Conservation (phyloP, 2,888 invertebrate species). For the Creontiades dilutus region DNA sequence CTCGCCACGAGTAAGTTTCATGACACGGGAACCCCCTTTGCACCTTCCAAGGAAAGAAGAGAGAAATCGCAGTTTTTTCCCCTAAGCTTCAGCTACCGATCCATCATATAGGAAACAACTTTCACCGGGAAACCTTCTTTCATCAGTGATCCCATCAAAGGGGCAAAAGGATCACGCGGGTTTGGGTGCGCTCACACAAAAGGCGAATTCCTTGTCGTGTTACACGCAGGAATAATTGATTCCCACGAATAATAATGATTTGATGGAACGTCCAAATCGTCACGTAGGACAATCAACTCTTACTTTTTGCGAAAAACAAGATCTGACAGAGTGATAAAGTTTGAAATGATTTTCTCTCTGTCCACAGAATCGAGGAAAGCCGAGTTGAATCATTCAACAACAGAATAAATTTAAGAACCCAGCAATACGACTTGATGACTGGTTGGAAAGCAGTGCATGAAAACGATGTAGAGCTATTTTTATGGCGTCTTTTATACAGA, state of each 20-base stretch:
- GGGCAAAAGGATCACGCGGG: constrained; percentile 1
- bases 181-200: constrained; percentile 31
- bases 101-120: constrained; percentile 65
- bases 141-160: not conserved
- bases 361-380: too few species aligned
- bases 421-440: too few species aligned
- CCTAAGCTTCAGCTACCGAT: constrained; percentile 29
- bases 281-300: not conserved
- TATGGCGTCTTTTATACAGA: too few species aligned
- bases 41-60: constrained; percentile 31
- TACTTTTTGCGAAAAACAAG: too few species aligned
- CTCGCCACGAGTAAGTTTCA: not conserved
- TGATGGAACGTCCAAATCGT: not conserved
- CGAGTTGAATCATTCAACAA: too few species aligned
- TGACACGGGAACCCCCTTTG: not conserved
- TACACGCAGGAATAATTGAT: constrained; percentile 31
- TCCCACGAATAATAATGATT: constrained; percentile 36
- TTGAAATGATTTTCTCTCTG: too few species aligned
- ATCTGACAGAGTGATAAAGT: too few species aligned
- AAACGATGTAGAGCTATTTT: too few species aligned
- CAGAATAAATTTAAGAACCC: too few species aligned
- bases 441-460: too few species aligned
- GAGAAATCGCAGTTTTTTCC: constrained; percentile 56
- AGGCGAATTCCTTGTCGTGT: constrained; percentile 36
- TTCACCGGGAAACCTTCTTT: constrained; percentile 58